Evolutionary conservation across 2,113 vertebrate genomes (phyloP), one percentile per base, ranked within the genome.

Genomic region (Aythya baeri): DNA sequence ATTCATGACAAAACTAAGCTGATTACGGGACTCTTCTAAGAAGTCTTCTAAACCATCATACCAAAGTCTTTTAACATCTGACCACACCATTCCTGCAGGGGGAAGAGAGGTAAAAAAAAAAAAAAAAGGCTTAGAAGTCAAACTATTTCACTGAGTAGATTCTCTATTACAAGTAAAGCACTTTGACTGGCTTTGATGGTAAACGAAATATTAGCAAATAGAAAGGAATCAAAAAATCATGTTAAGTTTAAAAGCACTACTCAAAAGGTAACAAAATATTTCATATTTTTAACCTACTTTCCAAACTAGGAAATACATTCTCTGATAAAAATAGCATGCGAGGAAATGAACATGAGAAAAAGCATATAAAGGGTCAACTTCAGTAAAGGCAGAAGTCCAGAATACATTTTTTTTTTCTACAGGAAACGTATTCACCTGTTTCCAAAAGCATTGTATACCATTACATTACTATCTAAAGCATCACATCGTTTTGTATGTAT

Each of bases 1-100:
- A 97, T 99, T 99, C 99, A 99, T 99, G 89, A 99, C 99, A 96
- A 99, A 99, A 97, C 99, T 99, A 96, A 99, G 98, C 96, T 99
- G 99, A 97, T 99, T 99, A 93, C 99, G 98, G 2, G 99, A 99
- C 97, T 99, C 99, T 71, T 99, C 99, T 97, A 99, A 95, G 89
- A 99, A 99, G 95, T 99, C 99, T 97, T 99, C 99, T 96, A 99
- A 97, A 9, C 99, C 99, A 82, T 99, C 98, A 94, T 99, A 99
- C 99, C 99, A 99, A 58, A 99, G 98, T 46, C 99, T 98, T 97
- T 99, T 99, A 96, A 99, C 99, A 92, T 99, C 99, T 38, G 99
- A 99, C 99, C 99, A 99, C 97, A 99, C 99, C 99, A 99, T 99
- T 79, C 99, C 99, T 99, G 84, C 81, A 88, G 91, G 32, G 59